phyloP scores from a whole-genome alignment of 1,140 invertebrate genomes.

The Cydia splendana region DNA sequence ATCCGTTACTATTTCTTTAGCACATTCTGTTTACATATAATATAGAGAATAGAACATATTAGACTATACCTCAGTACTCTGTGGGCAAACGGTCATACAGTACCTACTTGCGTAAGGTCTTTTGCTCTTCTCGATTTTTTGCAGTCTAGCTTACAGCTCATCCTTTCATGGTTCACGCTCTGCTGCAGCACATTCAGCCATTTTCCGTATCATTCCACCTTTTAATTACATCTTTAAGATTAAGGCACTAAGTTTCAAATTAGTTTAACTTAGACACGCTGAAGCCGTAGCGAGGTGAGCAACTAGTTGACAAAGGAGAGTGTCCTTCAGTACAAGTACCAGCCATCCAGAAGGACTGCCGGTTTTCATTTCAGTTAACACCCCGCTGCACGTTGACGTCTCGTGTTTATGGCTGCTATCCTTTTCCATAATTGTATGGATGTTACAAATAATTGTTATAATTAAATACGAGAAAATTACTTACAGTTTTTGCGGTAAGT shows the following conservation, averaged over 20 bases:
- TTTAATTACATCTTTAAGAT: conserved; percentile 47
- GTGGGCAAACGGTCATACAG: neutral
- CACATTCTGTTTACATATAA: too few species aligned
- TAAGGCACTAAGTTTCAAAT: conserved; percentile 36
- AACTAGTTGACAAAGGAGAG: conserved; percentile 66
- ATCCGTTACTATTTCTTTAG: too few species aligned
- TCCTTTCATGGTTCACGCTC: conserved; percentile 73
- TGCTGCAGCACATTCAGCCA: conserved; percentile 55
- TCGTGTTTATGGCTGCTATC: conserved; percentile 40
- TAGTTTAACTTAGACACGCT: conserved; percentile 13
- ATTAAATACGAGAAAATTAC: neutral
- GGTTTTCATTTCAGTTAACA: conserved; percentile 68
- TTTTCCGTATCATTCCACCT: conserved; percentile 52
- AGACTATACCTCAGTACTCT: too few species aligned
- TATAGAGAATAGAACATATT: too few species aligned
- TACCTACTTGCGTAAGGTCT: neutral
- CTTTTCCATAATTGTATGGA: conserved; percentile 25
- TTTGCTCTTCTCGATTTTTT: too few species aligned
- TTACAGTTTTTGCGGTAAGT: conserved; percentile 10
- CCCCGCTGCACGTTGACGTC: conserved; percentile 47
- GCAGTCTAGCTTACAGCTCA: conserved; percentile 39
- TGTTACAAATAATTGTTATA: neutral
- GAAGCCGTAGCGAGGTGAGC: conserved; percentile 58
- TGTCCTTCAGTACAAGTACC: conserved; percentile 66
- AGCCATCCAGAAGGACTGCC: conserved; percentile 56